Percentiles rank a stretch among this genome's conserved stretches.
phyloP scores from a whole-genome alignment of 2,888 invertebrate genomes.

The Chalcis sispes region DNA sequence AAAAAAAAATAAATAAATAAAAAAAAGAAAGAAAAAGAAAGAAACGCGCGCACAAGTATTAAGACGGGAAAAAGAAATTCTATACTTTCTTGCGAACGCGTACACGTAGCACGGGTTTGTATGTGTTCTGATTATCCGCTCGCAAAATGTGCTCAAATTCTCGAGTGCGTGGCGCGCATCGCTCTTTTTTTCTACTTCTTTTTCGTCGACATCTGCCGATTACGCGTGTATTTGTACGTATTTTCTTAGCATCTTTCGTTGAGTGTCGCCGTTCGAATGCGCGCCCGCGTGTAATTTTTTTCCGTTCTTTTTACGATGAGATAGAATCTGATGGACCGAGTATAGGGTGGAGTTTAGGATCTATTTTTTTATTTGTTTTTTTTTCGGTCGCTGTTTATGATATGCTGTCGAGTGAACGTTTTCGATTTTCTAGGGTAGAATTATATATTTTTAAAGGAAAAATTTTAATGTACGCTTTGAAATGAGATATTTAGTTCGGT shows the following conservation, averaged over 20 bases:
- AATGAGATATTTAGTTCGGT: too few relatives aligned
- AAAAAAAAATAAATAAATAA: too few relatives aligned
- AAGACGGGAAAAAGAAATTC: slow-evolving; percentile 37
- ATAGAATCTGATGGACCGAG: slow-evolving; percentile 19
- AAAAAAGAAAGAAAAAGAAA: slow-evolving; percentile 20
- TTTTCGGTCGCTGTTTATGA: too few relatives aligned
- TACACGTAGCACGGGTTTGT: too few relatives aligned
- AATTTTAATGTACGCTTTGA: too few relatives aligned
- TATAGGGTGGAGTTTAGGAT: slow-evolving; percentile 20
- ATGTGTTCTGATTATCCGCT: slow-evolving; percentile 23
- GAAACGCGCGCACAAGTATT: not conserved
- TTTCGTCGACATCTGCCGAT: slow-evolving; percentile 32
- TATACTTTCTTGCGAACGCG: slow-evolving; percentile 37
- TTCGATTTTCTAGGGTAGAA: too few relatives aligned
- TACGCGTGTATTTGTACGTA: not conserved
- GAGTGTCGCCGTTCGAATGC: not conserved
- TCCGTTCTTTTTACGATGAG: not conserved
- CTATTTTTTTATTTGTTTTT: slow-evolving; percentile 9
- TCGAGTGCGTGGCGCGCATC: not conserved
- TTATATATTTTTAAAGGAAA: too few relatives aligned
- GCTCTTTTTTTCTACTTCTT: not conserved
- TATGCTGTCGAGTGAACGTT: too few relatives aligned
- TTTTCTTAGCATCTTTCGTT: not conserved
- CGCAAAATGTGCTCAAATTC: slow-evolving; percentile 27
- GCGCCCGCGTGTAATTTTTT: slow-evolving; percentile 22